A percentile compares a stretch with the other conserved stretches of the same genome.
Conservation (phyloP, 2,797 vertebrate genomes). For the Pogonophryne albipinna region DNA sequence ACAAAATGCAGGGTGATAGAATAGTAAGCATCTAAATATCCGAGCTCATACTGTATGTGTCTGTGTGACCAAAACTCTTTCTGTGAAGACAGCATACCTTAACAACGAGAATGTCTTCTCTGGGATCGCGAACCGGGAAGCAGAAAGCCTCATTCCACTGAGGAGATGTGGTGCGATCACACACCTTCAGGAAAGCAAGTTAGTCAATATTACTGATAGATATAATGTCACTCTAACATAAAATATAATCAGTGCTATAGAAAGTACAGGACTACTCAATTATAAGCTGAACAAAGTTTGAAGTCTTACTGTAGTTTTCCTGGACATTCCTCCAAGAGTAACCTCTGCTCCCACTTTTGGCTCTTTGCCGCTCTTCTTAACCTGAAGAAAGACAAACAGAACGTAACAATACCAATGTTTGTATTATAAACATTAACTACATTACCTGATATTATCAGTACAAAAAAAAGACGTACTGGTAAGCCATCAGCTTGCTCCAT, state of each 20-base stretch:
- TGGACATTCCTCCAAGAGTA: slow-evolving; percentile 78
- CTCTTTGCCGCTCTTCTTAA: slow-evolving; percentile 91
- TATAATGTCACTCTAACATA: neutral
- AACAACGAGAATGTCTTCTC: slow-evolving; percentile 85
- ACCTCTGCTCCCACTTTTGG: slow-evolving; percentile 88
- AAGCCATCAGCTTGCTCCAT: slow-evolving; percentile 88
- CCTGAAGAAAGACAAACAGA: slow-evolving; percentile 70
- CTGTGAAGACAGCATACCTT: slow-evolving; percentile 81
- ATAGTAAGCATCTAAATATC: neutral
- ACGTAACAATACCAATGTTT: neutral
- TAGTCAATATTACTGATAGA: neutral
- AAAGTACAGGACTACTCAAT: neutral
- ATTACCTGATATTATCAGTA: neutral
- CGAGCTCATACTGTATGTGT: neutral
- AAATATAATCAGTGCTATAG: neutral
- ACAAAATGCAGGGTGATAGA: slow-evolving; percentile 5
- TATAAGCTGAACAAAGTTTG: neutral
- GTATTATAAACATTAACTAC: neutral
- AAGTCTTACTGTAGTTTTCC: slow-evolving; percentile 89
- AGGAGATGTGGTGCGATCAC: slow-evolving; percentile 85
- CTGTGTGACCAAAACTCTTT: neutral
- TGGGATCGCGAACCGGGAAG: slow-evolving; percentile 89
- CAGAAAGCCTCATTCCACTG: slow-evolving; percentile 91
- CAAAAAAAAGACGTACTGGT: slow-evolving; percentile 84
- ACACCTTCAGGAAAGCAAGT: slow-evolving; percentile 78